Evolutionary conservation across 2,797 vertebrate genomes (phyloP), one percentile per base, ranked within the genome.

Genomic region (Halcyon leucocephala): DNA sequence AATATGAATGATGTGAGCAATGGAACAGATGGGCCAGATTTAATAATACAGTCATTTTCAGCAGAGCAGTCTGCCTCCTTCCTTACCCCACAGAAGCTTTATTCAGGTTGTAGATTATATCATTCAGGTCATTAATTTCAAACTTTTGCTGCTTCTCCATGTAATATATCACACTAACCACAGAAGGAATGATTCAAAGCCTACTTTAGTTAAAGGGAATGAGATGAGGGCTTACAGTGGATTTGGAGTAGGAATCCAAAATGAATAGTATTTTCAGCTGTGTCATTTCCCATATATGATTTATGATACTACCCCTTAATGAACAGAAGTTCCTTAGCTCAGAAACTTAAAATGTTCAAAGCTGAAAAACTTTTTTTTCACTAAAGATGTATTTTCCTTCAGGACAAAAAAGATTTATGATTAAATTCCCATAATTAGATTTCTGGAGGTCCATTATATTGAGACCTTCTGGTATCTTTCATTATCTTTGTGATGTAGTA

Each of bases 11-110:
- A 86, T 67, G 55, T 3, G 8, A 94, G n/a, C 48, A 93, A 67
- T 52, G 76, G 72, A 86, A 82, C 60, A 96, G 66, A 71, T 87
- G 44, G 19, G 7, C 12, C 44, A 82, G 11, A 14, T 93, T 95
- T 90, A 93, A 76, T 72, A 77, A 87, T 71, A 83, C 2, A 93
- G 37, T 7, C 18, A 79, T 83, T 89, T 97, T 83, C 46, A 91
- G 22, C 42, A 80, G 25, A 83, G 49, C 14, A 90, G 14, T 64
- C 65, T 93, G 62, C 22, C 52, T 95, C 35, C 41, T 48, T 90
- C 0, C 80, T 93, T 76, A 86, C 42, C 71, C 6, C 15, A n/a
- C 1, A 89, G 39, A 86, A 85, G 46, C 15, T 94, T 79, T 86
- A 82, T 55, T 90, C 20, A 9, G 55, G 17, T 31, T 91, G 33